Evolutionary conservation across 1,140 invertebrate genomes (phyloP), one percentile per base, ranked within the genome.

Genomic region (Yoshiicerus persimilis): DNA sequence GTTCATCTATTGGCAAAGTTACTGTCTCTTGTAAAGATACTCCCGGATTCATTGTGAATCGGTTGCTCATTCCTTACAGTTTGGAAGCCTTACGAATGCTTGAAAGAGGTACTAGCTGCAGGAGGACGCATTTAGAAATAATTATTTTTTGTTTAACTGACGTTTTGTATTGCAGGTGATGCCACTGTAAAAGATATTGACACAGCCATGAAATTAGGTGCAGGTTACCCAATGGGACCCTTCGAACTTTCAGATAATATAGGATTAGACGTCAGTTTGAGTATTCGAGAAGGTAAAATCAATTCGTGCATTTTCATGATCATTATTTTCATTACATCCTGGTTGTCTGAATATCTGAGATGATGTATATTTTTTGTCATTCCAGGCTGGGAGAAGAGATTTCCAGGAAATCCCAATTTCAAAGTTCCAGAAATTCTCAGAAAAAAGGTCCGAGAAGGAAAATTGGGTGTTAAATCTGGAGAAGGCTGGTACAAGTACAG

Each of bases 401-500:
- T 94, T 91, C 97, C 97, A 0, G 94, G 97, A 32, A 95, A 96
- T 91, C 94, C 95, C 0, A 92, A 96, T 2, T 97, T 96, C 92
- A 93, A 95, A 41, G 95, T 95, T 4, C 94, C 94, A 64, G 93
- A 94, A 64, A 90, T 95, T 9, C 89, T 97, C 8, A 93, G 96
- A 87, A 95, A 96, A 92, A 91, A 97, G 86, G 96, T 98, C 2
- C 91, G 92, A 20, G 95, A 97, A 91, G 96, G 96, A 32, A 97
- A 97, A 93, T 92, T 97, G 0, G 97, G 97, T 5, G 92, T 94
- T 3, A 98, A 98, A 92, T 93, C 95, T 70, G 97, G 97, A 2
- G 96, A 98, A 94, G 97, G 97, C 41, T 97, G 97, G 92, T 98
- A 98, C 92, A 95, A 95, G 90, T 97, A 98, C 92, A 93, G 94